Base-by-base conservation (phyloP, 2,888 invertebrate genomes). In the Eupeodes luniger region DNA sequence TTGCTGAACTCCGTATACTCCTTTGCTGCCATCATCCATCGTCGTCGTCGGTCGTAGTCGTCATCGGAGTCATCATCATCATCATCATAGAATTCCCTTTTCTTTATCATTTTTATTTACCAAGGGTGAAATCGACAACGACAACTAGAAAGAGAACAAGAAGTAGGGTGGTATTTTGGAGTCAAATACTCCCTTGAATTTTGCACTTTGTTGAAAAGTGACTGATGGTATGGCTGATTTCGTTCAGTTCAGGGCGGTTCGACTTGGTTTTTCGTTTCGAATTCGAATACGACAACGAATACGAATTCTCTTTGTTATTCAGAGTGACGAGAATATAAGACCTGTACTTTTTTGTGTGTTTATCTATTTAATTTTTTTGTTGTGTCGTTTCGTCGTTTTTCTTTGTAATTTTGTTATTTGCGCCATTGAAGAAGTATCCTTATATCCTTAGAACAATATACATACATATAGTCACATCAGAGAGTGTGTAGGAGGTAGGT, bases 291-390 rank as follows among this genome's bases (percentile, higher is more conserved):
- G 19, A 19, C 19, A 19, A 19, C n/a, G 12, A 5, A 55, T 70
- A 74, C 72, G 72, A 47, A 75, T 75, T 77, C 53, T 66, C 85
- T 85, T 88, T 88, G 88, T 88, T 85, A 81, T 88, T 85, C 81
- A 77, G 12, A 5, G 19, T 77, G 47, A 76, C 47, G 44, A 47
- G 66, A 80, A 86, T 40, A 47, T 57, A 59, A 59, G 72, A 72
- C 57, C 16, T 44, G 36, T 53, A n/a, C n/a, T 2, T 49, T 69
- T 76, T 76, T 76, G 27, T 74, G 72, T 44, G 59, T 59, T 59
- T 72, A 84, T 81, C 81, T 81, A 55, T 77, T 88, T 77, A 59
- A 74, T 76, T 49, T 78, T 51, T 74, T 57, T 55, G n/a, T 40
- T 40, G 1, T 40, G 40, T 40, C 40, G 5, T 40, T 51, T 74